Base-by-base conservation (phyloP, 2,888 invertebrate species). In the Cerceris rybyensis region DNA sequence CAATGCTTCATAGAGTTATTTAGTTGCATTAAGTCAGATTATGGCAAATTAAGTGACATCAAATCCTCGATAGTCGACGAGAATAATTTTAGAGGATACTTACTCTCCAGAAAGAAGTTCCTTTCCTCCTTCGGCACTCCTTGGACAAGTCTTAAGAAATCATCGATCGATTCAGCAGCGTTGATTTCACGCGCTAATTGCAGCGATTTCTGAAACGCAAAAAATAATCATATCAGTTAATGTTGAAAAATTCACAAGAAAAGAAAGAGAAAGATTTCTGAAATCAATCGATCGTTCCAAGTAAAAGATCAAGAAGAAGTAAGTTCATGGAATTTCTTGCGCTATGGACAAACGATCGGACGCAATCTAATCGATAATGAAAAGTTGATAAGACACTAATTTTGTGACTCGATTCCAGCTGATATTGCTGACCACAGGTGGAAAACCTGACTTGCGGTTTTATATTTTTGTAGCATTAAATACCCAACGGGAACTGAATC, bases 71-170 rank as follows among this genome's bases (percentile, higher is more conserved):
- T 28, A 28, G 4, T 28, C 28, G 28, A 28, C 28, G 28, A 28
- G 28, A 28, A 28, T 28, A 28, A 28, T 55, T 17, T 17, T 7
- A 17, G 7, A 13, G 13, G 7, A 11, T 65, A 86, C 82, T 82
- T 78, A 86, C 84, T 75, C 8, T 1, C 7, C 16, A 84, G 0
- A 28, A 68, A 54, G 42, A 76, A 41, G 42, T 52, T 28, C 14
- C 66, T 67, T 7, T 55, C 58, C 8, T 59, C 54, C 7, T 42
- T 6, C 7, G 87, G 85, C 9, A 75, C 66, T 50, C 81, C 84
- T 8, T 82, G 17, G 13, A 90, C 46, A 6, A 86, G 42, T 0
- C 63, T 50, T 17, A 88, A 77, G 68, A 89, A 88, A 2, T 90
- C 87, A 0, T 90, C 89, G 7, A 82, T n/a, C 6, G 80, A 77